Evolutionary conservation across 2,113 vertebrate genomes (phyloP).

Genomic region (Oriolus oriolus): DNA sequence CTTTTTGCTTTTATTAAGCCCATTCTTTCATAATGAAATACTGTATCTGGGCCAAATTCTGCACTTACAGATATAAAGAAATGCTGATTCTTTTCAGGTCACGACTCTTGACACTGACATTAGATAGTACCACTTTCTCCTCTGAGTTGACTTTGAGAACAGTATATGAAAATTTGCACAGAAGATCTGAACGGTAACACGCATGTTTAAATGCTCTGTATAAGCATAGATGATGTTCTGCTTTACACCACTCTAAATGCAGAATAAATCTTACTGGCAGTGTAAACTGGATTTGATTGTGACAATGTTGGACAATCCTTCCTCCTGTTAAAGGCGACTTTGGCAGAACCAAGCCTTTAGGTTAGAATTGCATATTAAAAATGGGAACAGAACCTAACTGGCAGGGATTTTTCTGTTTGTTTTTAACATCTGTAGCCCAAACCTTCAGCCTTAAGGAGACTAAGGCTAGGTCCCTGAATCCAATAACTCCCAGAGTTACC

Average conservation of each 20-base stretch:
- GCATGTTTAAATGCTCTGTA: background rate
- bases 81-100: background rate
- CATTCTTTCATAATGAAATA: background rate
- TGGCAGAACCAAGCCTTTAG: slow-evolving; percentile 5
- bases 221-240: background rate
- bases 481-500: background rate
- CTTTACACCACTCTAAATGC: background rate
- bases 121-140: background rate
- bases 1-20: background rate
- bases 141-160: background rate
- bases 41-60: background rate
- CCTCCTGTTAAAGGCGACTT: background rate
- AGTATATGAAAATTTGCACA: background rate
- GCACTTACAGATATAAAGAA: background rate
- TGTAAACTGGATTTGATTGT: background rate
- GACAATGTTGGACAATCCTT: background rate
- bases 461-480: background rate
- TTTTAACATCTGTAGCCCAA: background rate
- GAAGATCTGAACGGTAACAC: background rate
- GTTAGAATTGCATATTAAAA: background rate
- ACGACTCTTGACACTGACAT: background rate
- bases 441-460: background rate
- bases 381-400: background rate
- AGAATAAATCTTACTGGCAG: background rate
- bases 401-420: background rate